Percentiles rank a stretch among this genome's conserved stretches.
These are phyloP conservation scores for Elaphurus davidianus DNA, from an alignment of 2,113 vertebrate species.

Conservation along the genomic window DNA sequence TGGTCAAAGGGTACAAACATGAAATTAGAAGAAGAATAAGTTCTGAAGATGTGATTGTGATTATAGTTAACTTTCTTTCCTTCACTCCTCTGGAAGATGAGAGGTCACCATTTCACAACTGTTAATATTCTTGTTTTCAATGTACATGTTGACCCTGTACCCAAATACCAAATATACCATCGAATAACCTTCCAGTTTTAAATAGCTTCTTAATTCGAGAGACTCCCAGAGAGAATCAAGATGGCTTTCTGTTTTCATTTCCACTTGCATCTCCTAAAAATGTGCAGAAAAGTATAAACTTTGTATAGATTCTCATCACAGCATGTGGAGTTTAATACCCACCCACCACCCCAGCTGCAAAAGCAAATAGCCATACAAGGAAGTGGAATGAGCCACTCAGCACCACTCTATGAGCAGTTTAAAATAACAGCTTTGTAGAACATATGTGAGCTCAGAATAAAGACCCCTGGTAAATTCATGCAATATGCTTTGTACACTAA, in stretches of 20 bases:
- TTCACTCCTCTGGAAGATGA: slow-evolving; percentile 15
- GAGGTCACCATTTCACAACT: not conserved
- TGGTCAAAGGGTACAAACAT: not conserved
- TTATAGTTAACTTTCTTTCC: not conserved
- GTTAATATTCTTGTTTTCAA: not conserved
- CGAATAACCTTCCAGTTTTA: slow-evolving; percentile 23
- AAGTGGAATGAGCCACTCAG: slow-evolving; percentile 48
- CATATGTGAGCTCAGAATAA: slow-evolving; percentile 75
- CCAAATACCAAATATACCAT: not conserved
- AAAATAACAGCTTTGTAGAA: slow-evolving; percentile 69
- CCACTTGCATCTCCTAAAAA: slow-evolving; percentile 42
- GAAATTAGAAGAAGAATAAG: not conserved
- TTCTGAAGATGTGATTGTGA: not conserved
- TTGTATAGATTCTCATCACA: slow-evolving; percentile 30
- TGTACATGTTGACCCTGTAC: not conserved
- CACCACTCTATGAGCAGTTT: slow-evolving; percentile 45
- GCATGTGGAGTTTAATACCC: slow-evolving; percentile 36
- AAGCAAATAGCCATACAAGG: slow-evolving; percentile 61
- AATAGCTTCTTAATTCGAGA: slow-evolving; percentile 49
- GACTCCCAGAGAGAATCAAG: not conserved
- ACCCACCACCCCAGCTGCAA: slow-evolving; percentile 18
- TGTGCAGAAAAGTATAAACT: slow-evolving; percentile 38
- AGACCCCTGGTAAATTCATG: slow-evolving; percentile 69
- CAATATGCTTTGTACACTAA: slow-evolving; percentile 69
- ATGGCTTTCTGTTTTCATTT: slow-evolving; percentile 35